Conservation (phyloP, 1,140 invertebrate species). For the Drosophila elegans region DNA sequence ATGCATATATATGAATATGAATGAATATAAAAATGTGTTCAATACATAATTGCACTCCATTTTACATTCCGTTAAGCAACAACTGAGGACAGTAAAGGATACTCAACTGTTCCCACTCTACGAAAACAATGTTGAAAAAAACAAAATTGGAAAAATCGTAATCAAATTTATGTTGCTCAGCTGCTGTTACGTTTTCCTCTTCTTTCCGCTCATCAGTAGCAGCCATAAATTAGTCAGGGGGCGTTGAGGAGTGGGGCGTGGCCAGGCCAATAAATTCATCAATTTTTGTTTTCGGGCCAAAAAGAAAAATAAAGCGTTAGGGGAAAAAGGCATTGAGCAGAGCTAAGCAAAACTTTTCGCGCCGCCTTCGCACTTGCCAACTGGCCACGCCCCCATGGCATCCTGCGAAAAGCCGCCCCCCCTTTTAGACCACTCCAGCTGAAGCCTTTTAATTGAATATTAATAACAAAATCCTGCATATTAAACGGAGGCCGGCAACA, state of each 20-base stretch:
- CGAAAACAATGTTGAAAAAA: background rate
- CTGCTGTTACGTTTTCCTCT: slow-evolving; percentile 9
- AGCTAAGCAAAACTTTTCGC: slow-evolving; percentile 37
- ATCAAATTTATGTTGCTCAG: slow-evolving; percentile 44
- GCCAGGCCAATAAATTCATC: slow-evolving; percentile 56
- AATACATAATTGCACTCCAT: too few relatives aligned
- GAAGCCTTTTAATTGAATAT: slow-evolving; percentile 66
- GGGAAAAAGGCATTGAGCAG: slow-evolving; percentile 16
- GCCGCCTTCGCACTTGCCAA: slow-evolving; percentile 17
- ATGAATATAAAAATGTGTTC: too few relatives aligned
- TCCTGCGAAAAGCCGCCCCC: slow-evolving; percentile 7
- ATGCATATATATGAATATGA: too few relatives aligned
- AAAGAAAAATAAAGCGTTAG: slow-evolving; percentile 17
- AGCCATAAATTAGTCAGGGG: slow-evolving; percentile 44
- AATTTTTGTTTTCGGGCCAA: slow-evolving; percentile 29
- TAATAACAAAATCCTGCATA: slow-evolving; percentile 68
- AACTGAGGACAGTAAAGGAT: background rate
- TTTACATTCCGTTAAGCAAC: background rate
- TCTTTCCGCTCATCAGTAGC: slow-evolving; percentile 12
- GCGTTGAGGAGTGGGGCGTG: slow-evolving; percentile 24
- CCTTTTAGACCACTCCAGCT: slow-evolving; percentile 15
- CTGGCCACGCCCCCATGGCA: slow-evolving; percentile 4
- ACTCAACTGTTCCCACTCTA: background rate
- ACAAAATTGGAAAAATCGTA: slow-evolving; percentile 5
- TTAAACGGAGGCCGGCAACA: slow-evolving; percentile 47